These are phyloP conservation scores for Myopa testacea DNA, from an alignment of 2,888 invertebrate species.

Conservation along the genomic window DNA sequence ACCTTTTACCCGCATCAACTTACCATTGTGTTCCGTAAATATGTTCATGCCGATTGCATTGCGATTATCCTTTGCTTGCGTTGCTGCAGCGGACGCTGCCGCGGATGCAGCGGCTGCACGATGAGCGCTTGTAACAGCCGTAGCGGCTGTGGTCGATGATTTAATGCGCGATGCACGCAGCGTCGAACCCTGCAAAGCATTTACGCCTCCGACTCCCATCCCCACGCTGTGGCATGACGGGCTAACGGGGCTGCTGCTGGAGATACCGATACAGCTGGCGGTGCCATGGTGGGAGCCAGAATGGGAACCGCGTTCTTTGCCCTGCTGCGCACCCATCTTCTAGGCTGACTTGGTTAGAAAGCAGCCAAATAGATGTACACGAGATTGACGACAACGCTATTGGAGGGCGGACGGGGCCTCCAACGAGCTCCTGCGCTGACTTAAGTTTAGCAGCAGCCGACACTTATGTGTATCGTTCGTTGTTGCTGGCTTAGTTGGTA, in stretches of 20 bases:
- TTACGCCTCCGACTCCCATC: constrained; percentile 54
- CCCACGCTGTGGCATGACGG: constrained; percentile 62
- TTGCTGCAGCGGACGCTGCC: constrained; percentile 39
- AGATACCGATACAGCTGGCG: constrained; percentile 72
- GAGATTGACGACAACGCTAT: background rate
- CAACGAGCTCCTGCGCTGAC: background rate
- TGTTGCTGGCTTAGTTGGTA: constrained; percentile 27
- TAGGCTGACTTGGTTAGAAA: constrained; percentile 1
- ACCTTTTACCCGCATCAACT: constrained; percentile 64
- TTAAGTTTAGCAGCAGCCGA: constrained; percentile 21
- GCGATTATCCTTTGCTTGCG: constrained; percentile 79
- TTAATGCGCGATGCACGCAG: constrained; percentile 81
- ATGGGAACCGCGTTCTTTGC: constrained; percentile 82
- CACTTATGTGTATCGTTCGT: background rate
- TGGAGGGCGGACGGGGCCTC: background rate
- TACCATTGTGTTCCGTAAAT: constrained; percentile 95
- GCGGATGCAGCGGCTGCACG: constrained; percentile 45
- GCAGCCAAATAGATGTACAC: background rate
- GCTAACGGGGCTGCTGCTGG: constrained; percentile 62
- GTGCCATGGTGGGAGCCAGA: constrained; percentile 61
- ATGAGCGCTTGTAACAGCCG: constrained; percentile 49
- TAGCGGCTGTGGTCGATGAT: constrained; percentile 56
- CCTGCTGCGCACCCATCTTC: constrained; percentile 91
- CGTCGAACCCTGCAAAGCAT: constrained; percentile 70
- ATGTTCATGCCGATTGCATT: constrained; percentile 83